These are phyloP conservation scores for Masticophis lateralis DNA, from an alignment of 2,797 vertebrate genomes.

Conservation along the genomic window DNA sequence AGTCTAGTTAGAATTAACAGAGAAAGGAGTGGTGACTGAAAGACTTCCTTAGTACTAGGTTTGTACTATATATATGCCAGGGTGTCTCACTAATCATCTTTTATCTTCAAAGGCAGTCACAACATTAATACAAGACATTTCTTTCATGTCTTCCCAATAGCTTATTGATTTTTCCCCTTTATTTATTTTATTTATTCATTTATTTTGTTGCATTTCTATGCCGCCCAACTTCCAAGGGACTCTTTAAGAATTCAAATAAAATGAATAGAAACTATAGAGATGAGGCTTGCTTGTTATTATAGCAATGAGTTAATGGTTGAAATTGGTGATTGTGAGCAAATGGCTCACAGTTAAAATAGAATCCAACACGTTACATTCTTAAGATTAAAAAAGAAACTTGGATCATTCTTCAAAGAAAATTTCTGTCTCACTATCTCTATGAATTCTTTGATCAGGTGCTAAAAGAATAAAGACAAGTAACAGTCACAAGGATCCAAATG, in stretches of 20 bases:
- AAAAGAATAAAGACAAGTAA: conserved; percentile 3
- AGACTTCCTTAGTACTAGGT: neutral
- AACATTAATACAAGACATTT: neutral
- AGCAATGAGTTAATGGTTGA: neutral
- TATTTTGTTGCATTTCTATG: too few relatives aligned
- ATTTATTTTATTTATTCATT: too few relatives aligned
- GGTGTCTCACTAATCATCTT: neutral
- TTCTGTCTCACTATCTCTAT: neutral
- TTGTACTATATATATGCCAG: neutral
- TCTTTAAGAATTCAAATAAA: neutral
- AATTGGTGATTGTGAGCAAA: neutral
- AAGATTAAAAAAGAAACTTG: neutral
- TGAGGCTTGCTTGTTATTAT: neutral
- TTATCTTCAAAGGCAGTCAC: neutral
- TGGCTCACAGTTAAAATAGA: conserved; percentile 14
- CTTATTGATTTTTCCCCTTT: neutral
- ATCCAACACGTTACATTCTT: neutral
- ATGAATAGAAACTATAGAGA: neutral
- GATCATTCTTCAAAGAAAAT: conserved; percentile 11
- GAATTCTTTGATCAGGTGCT: conserved; percentile 8
- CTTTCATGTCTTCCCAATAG: neutral
- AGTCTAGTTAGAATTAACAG: neutral
- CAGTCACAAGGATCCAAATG: neutral
- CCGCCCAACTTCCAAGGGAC: too few relatives aligned
- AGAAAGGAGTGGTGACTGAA: neutral